phyloP scores from a whole-genome alignment of 2,113 vertebrate species.

The Megaleporinus macrocephalus region DNA sequence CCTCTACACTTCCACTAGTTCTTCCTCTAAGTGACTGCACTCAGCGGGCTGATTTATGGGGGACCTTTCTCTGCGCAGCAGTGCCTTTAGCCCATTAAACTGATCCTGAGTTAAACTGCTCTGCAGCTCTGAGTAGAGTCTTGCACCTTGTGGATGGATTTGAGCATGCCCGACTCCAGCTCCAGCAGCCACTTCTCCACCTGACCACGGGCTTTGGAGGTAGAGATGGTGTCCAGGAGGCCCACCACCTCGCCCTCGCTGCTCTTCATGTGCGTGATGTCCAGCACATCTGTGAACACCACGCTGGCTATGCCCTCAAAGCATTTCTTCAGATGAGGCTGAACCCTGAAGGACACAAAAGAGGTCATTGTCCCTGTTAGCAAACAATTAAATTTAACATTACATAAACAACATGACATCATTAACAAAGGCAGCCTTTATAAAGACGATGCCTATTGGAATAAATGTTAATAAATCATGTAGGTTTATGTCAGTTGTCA shows the following conservation, averaged over 20 bases:
- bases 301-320: constrained; percentile 91
- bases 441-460: too few species aligned
- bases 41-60: not conserved
- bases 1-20: not conserved
- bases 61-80: not conserved
- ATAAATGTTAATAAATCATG: too few species aligned
- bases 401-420: too few species aligned
- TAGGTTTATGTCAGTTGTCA: too few species aligned
- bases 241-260: constrained; percentile 86
- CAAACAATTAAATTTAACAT: too few species aligned
- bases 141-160: constrained; percentile 86
- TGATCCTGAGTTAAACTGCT: not conserved
- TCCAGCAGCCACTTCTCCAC: constrained; percentile 91
- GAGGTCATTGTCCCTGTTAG: not conserved
- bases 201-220: constrained; percentile 86
- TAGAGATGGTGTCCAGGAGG: constrained; percentile 84
- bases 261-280: constrained; percentile 90
- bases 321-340: constrained; percentile 91
- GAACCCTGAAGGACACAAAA: constrained; percentile 75
- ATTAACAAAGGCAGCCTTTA: too few species aligned
- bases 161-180: constrained; percentile 83
- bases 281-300: constrained; percentile 85
- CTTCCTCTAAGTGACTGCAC: not conserved
- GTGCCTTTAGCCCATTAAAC: not conserved
- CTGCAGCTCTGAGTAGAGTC: not conserved